These are phyloP conservation scores for Ara ararauna DNA, from an alignment of 2,797 vertebrate species.

Conservation along the genomic window DNA sequence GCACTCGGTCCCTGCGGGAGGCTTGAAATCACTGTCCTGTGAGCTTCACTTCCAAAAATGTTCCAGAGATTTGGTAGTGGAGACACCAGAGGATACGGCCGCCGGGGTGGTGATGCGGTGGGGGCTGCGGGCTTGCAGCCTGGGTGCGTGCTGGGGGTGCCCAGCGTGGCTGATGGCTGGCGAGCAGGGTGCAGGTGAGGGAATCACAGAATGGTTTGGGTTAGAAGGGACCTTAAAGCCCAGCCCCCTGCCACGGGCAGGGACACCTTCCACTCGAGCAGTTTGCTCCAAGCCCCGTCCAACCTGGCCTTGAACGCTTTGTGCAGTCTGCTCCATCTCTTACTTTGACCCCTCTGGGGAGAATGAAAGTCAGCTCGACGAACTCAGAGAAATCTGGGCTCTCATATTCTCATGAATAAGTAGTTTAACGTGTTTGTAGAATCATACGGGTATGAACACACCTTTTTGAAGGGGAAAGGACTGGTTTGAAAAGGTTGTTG, in stretches of 20 bases:
- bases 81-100: not conserved
- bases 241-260: not conserved
- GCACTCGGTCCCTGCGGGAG: rapidly evolving
- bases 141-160: not conserved
- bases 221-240: not conserved
- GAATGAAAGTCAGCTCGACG: rapidly evolving
- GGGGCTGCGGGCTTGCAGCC: rapidly evolving
- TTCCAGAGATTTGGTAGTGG: not conserved
- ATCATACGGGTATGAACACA: not conserved
- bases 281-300: not conserved
- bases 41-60: not conserved
- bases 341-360: not conserved
- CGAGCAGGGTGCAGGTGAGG: not conserved
- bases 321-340: not conserved
- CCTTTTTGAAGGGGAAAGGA: not conserved
- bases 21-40: not conserved
- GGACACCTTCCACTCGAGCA: not conserved
- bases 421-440: not conserved
- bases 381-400: not conserved
- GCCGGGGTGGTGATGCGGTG: rapidly evolving
- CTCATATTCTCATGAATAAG: not conserved
- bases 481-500: not conserved
- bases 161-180: not conserved
- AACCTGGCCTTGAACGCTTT: not conserved
- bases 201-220: not conserved